Evolutionary conservation across 1,140 invertebrate species (phyloP), one percentile per base, ranked within the genome.

Genomic region (Nasonia vitripennis): DNA sequence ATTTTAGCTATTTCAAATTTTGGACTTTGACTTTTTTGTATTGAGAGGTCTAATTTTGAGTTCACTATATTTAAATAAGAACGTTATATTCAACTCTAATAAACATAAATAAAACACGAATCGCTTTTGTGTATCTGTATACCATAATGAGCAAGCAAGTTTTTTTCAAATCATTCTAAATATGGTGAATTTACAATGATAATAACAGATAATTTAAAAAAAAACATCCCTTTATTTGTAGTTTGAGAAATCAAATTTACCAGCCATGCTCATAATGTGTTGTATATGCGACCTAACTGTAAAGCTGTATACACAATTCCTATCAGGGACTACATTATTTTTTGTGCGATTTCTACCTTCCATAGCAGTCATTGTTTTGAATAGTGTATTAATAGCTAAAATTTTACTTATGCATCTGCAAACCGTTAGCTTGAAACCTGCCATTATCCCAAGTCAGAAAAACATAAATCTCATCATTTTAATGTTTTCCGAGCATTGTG

Each of bases 281-380:
- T 78, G 77, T 78, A 34, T 78, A 78, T 62, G 77, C 23, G 27
- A 78, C 77, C 45, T 78, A 51, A 55, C 9, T 31, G 5, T 78
- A 78, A 78, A 71, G 70, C 23, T 34, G 7, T 71, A 34, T 31
- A 12, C 70, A 27, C 23, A 71, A 34, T 71, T 31, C 70, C 0
- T 45, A 10, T 45, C 34, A 55, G 2, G 0, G 48, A 11, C 3
- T 62, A 17, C 14, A 34, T 11, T 45, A 45, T 45, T 45, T 45
- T 45, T 45, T 45, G 10, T 10, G 12, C 0, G 0, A 27, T 70
- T 70, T 70, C 2, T n/a, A 23, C 17, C 48, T 14, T 51, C 48
- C 68, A 23, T 23, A 70, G 1, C 68, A 70, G 20, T 70, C 9
- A n/a, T 23, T 70, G 11, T 23, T 27, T 70, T 7, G 6, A 27